A percentile compares a stretch with the other conserved stretches of the same genome.
These are phyloP conservation scores for Gorsachius goisagi DNA, from an alignment of 2,113 vertebrate genomes.

Conservation along the genomic window DNA sequence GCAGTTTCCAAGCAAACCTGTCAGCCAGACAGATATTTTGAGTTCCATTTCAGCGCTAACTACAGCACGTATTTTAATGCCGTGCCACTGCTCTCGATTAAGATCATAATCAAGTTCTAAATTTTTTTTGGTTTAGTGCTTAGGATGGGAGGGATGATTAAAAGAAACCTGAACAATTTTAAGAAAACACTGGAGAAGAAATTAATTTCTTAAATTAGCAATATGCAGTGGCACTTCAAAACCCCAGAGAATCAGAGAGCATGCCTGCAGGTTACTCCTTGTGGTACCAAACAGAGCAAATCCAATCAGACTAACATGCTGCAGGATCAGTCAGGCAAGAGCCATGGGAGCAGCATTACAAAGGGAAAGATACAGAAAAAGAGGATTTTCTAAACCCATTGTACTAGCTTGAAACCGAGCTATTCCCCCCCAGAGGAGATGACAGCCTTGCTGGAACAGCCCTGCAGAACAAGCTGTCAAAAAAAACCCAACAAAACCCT, in stretches of 20 bases:
- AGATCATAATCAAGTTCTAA: background rate
- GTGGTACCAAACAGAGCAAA: constrained; percentile 55
- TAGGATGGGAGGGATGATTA: background rate
- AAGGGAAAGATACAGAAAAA: constrained; percentile 13
- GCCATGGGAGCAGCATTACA: background rate
- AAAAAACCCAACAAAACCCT: background rate
- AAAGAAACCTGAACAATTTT: background rate
- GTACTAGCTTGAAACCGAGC: background rate
- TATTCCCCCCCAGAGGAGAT: background rate
- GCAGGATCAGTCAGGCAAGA: constrained; percentile 17
- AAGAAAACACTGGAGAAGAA: background rate
- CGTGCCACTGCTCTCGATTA: background rate
- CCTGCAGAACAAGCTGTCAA: background rate
- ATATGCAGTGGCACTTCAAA: background rate
- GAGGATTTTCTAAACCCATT: constrained; percentile 46
- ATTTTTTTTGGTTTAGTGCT: background rate
- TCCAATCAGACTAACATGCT: constrained; percentile 57
- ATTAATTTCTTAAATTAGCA: constrained; percentile 49
- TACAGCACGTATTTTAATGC: background rate
- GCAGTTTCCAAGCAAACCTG: background rate
- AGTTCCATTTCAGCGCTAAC: background rate
- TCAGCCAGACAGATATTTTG: background rate
- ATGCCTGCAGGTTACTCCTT: constrained; percentile 40
- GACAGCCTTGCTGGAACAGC: background rate
- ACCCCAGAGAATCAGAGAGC: background rate